Base-by-base conservation (phyloP, 2,797 vertebrate genomes). In the Rhynchotus rufescens region DNA sequence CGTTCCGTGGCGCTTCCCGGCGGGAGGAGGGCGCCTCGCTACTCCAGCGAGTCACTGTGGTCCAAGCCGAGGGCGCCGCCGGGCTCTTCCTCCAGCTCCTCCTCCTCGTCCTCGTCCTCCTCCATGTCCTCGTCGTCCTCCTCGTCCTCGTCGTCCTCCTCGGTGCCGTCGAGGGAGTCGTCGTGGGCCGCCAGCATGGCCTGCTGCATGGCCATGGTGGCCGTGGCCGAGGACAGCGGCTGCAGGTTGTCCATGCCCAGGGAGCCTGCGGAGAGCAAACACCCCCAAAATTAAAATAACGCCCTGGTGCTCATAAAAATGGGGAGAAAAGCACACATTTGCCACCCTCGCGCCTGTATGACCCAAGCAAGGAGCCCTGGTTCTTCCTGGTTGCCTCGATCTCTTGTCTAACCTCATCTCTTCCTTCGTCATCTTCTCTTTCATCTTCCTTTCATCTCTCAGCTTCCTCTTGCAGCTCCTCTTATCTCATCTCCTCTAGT, bases 151-250 rank as follows among this genome's bases (percentile, higher is more conserved):
- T 99, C 99, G 3, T 99, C 99, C 2, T 99, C 99, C 56, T 99
- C 99, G 0, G 99, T 99, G 23, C 99, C 99, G 6, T 99, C 99
- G 2, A 99, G 97, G 85, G 99, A 99, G 94, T 99, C 99, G 4
- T 99, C 99, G 0, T 98, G 98, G 65, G 98, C 98, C 0, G 97
- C 99, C 96, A 99, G 98, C 99, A 99, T 99, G 32, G 99, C 99
- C 91, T 99, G 99, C 98, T 99, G 99, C 98, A 99, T 99, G 91
- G 99, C 99, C 96, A 99, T 98, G 36, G 99, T 99, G 96, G 99
- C 99, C 0, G 98, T 99, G 96, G 99, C 99, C 6, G 99, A 99
- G 10, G 99, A 99, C 78, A 99, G 98, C 9, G 99, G 98, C 81
- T 99, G 99, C 84, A 99, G 98, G 97, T 98, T 98, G 97, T 99